phyloP scores from a whole-genome alignment of 2,888 invertebrate genomes.

The Sisyra nigra region DNA sequence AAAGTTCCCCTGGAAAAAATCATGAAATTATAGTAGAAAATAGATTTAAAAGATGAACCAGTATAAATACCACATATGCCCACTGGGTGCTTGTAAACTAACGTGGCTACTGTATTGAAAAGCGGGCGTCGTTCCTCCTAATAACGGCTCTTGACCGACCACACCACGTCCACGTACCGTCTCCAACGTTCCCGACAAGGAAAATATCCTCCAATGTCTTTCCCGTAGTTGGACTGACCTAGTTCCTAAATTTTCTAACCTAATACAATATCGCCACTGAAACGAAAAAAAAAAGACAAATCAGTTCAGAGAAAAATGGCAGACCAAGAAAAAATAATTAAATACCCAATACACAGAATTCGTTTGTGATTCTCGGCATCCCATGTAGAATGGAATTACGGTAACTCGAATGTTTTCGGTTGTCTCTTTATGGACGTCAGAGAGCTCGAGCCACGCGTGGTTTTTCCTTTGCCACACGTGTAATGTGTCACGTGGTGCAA shows the following conservation, averaged over 20 bases:
- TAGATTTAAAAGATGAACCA: background rate
- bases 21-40: background rate
- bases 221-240: constrained; percentile 84
- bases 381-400: constrained; percentile 98
- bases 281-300: constrained; percentile 16
- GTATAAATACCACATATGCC: constrained; percentile 77
- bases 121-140: constrained; percentile 76
- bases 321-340: too few species aligned
- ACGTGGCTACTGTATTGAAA: constrained; percentile 98
- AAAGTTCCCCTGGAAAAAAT: constrained; percentile 69
- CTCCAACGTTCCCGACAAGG: constrained; percentile 82
- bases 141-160: constrained; percentile 93
- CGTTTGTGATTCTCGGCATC: constrained; percentile 79
- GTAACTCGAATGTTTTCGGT: constrained; percentile 93
- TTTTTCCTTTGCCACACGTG: constrained; percentile 95
- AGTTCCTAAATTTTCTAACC: constrained; percentile 85
- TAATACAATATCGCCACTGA: constrained; percentile 94
- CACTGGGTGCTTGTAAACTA: constrained; percentile 90
- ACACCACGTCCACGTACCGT: constrained; percentile 90
- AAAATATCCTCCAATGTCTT: constrained; percentile 97
- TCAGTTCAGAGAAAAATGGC: background rate
- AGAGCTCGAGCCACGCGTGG: constrained; percentile 91
- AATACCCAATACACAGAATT: constrained; percentile 84
- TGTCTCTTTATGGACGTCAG: constrained; percentile 93
- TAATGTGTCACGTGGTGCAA: constrained; percentile 75